Evolutionary conservation across 1,140 invertebrate genomes (phyloP), one percentile per base, ranked within the genome.

Genomic region (Drosophila pseudoobscura): DNA sequence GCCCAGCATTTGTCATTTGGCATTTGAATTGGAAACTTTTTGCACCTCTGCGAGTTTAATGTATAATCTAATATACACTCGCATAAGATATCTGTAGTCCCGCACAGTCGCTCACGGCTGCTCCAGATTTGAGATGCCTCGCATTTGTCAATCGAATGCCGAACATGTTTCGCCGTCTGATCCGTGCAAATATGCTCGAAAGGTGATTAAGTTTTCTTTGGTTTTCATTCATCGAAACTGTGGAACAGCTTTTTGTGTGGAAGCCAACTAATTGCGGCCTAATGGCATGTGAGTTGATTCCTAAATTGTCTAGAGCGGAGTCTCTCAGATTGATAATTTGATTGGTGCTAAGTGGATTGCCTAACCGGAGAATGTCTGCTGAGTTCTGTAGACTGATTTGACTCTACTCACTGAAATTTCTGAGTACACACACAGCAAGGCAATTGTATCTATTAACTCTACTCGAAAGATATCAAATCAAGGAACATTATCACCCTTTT

Each of bases 81-180:
- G 55, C 47, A 15, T 70, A 26, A 26, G 4, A 5, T 26, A 26
- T 26, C 24, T 26, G 24, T 20, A 26, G 24, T 26, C 24, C 24
- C 64, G 53, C 44, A 60, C 78, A 66, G 51, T 82, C 60, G 64
- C 60, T 72, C 43, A 55, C 75, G 68, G 49, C 52, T 84, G 79
- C 75, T 83, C 79, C 47, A 83, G 53, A 79, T 80, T 79, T 70
- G 45, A 75, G 79, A 84, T 84, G 80, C 80, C 72, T 62, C 79
- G 57, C 75, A 84, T 84, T 82, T 82, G 79, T 84, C 69, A 82
- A 82, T 78, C 80, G 70, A 80, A 82, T 83, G 69, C 79, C 80
- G 60, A 84, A 75, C 79, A 82, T 78, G 79, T 80, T 83, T 78
- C 26, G 46, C 50, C 78, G 50, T 50, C 79, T 65, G 60, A 59